phyloP scores from a whole-genome alignment of 2,113 vertebrate genomes.

The Chaetura pelagica region DNA sequence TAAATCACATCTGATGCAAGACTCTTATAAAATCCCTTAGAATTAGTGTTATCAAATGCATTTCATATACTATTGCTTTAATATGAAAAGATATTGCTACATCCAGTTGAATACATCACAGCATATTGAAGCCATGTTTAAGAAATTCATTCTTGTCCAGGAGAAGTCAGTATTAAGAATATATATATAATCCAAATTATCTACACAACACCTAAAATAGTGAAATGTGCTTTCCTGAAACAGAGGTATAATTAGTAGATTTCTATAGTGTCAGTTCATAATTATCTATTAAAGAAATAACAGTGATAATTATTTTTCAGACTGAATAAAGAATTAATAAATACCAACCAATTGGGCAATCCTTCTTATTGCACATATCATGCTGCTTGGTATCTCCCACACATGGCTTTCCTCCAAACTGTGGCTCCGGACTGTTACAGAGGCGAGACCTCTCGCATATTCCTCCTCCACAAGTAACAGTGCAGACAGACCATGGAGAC shows the following conservation, averaged over 20 bases:
- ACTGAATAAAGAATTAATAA: neutral
- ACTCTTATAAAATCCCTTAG: neutral
- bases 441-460: constrained; percentile 83
- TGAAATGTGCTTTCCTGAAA: neutral
- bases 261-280: neutral
- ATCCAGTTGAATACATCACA: neutral
- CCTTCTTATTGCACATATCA: constrained; percentile 87
- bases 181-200: neutral
- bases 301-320: neutral
- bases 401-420: constrained; percentile 87
- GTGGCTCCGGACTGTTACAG: constrained; percentile 92
- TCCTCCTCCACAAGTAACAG: constrained; percentile 90
- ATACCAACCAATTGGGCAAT: constrained; percentile 89
- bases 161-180: neutral
- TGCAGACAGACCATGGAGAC: constrained; percentile 95
- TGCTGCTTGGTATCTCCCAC: constrained; percentile 82
- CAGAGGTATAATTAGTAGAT: neutral
- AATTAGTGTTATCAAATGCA: neutral
- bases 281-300: neutral
- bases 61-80: neutral
- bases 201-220: neutral
- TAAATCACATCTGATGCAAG: neutral
- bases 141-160: neutral
- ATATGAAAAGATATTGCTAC: neutral
- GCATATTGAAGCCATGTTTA: neutral